phyloP scores from a whole-genome alignment of 1,140 invertebrate species.

The Grapholita molesta region DNA sequence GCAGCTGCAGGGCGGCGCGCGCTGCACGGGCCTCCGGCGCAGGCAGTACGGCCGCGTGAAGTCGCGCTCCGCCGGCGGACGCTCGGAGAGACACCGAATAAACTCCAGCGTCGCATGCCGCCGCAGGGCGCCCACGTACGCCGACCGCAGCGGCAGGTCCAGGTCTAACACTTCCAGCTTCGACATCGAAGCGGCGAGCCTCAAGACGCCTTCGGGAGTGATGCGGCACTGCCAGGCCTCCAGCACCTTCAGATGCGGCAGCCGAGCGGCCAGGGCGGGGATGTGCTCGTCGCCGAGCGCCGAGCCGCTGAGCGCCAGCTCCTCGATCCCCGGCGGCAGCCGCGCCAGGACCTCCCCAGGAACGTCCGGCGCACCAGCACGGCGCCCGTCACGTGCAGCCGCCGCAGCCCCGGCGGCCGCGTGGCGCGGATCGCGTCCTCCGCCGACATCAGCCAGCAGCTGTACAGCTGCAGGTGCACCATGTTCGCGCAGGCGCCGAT shows the following conservation, averaged over 20 bases:
- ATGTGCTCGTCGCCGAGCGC: constrained; percentile 34
- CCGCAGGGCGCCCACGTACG: not conserved
- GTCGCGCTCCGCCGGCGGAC: not conserved
- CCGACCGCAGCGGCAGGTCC: not conserved
- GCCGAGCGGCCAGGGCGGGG: not conserved
- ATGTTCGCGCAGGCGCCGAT: constrained; percentile 26
- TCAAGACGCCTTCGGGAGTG: not conserved
- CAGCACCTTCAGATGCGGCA: constrained; percentile 23
- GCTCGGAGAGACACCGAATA: not conserved
- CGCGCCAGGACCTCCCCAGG: constrained; percentile 19
- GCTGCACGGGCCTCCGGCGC: not conserved
- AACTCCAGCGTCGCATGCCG: not conserved
- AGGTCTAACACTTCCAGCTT: not conserved
- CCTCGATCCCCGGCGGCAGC: constrained; percentile 24
- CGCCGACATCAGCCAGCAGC: constrained; percentile 18
- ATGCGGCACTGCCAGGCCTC: constrained; percentile 30
- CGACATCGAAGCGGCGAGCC: not conserved
- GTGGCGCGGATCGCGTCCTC: not conserved
- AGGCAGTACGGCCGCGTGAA: not conserved
- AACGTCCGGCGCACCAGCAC: constrained; percentile 21
- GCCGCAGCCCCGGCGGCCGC: not conserved
- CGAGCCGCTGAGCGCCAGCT: constrained; percentile 33
- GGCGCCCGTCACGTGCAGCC: constrained; percentile 30
- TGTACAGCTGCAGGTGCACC: constrained; percentile 31
- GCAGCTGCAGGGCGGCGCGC: not conserved